Evolutionary conservation across 1,140 invertebrate species (phyloP), one percentile per base, ranked within the genome.

Genomic region (Pseudomyrmex gracilis): DNA sequence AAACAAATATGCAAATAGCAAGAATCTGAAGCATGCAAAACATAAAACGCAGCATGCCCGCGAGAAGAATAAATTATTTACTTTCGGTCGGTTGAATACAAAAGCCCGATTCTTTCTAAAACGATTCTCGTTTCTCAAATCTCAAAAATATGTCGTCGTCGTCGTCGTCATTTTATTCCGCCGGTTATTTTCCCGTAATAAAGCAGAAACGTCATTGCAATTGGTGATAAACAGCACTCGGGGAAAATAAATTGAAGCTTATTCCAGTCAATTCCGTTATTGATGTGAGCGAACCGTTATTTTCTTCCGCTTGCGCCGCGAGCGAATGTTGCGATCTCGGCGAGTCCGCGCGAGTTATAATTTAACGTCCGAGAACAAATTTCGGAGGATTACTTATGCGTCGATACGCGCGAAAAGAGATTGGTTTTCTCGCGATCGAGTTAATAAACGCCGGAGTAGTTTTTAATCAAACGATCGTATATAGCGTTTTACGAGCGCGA

Each of bases 381-480:
- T 34, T 34, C 34, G 34, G 5, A 34, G 34, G 34, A 34, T 34
- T 34, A n/a, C n/a, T n/a, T n/a, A 34, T 7, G 34, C 34, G 34
- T 34, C 34, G 34, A 34, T 34, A 0, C 34, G 7, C 34, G 34
- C 7, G 5, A 0, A 0, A 34, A 34, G 34, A 34, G 34, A 34
- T 24, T 74, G 13, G 2, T 74, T 15, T 2, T 13, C 1, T 3
- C 15, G 20, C 15, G 20, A 9, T 51, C 34, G 5, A 74, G 45
- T 61, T 63, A 10, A 58, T 58, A 3, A 3, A 3, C 17, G 47
- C 13, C 34, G 5, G 0, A 34, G 34, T 34, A 34, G n/a, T 34
- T 34, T 76, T 76, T 64, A 64, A 76, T 76, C 60, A 66, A 66
- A 76, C 49, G 73, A 66, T 76, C 43, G 53, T 47, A 1, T 47